Evolutionary conservation across 1,140 invertebrate species (phyloP), one percentile per base, ranked within the genome.

Genomic region (Brachystomella parvula): DNA sequence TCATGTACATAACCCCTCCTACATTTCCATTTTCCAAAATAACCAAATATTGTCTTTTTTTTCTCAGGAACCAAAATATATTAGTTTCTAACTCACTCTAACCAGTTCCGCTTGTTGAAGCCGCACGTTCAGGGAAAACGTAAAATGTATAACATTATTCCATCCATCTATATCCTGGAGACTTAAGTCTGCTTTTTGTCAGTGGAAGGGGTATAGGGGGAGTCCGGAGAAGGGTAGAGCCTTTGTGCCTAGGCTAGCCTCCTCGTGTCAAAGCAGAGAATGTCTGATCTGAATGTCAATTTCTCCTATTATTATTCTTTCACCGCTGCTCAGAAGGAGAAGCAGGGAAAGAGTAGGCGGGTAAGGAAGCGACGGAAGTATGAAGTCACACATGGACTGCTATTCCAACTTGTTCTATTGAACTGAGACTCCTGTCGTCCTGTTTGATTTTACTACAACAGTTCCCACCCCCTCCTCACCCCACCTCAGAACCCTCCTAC

Each of bases 251-350:
- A n/a, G n/a, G n/a, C n/a, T n/a, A n/a, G n/a, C n/a, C n/a, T 44
- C 9, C 39, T 26, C 49, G 24, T 53, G 49, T 53, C 49, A 53
- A 53, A 26, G 24, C 49, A 53, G 49, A 53, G 49, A 12, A 44
- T 12, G 24, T 19, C 49, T 53, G 49, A 53, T 15, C 49, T 53
- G 49, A 53, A 53, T 53, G 49, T 53, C 49, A 53, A 53, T 53
- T 53, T 24, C 24, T 12, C 12, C 24, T 26, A 53, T 53, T 53
- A 53, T 26, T 53, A 53, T 53, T 53, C 49, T 53, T 26, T 24
- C 24, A 26, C 35, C 35, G 35, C 35, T 39, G 19, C 6, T 9
- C 6, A 19, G 19, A 39, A 39, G 19, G 6, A 6, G 6, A 39
- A 6, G 35, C 6, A 39, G 19, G 35, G 6, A 6, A 9, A 39